A percentile compares a stretch with the other conserved stretches of the same genome.
These are phyloP conservation scores for Macaca nemestrina DNA, from an alignment of 2,113 vertebrate species.

Conservation along the genomic window DNA sequence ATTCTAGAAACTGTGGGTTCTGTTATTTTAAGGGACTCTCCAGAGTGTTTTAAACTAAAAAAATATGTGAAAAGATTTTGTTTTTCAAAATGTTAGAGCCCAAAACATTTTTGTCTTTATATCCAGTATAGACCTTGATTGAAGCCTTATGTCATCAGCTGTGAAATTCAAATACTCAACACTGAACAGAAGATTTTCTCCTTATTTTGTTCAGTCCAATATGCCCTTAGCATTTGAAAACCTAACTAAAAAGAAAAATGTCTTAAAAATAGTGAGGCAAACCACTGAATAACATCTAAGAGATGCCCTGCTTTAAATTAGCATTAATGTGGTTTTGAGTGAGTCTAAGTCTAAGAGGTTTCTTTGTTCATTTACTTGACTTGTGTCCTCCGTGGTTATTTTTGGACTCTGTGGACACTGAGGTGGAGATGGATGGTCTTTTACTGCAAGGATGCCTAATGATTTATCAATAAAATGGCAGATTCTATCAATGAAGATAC, in stretches of 20 bases:
- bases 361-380: background rate
- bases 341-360: background rate
- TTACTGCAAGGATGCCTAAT: background rate
- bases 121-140: background rate
- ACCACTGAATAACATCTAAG: background rate
- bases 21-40: constrained; percentile 64
- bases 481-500: background rate
- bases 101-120: constrained; percentile 38
- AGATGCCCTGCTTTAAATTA: background rate
- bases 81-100: constrained; percentile 8
- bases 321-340: background rate
- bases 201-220: background rate
- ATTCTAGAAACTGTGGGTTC: constrained; percentile 33
- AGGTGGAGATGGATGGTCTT: background rate
- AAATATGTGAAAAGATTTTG: constrained; percentile 45
- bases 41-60: constrained; percentile 59
- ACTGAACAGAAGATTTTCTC: constrained; percentile 17
- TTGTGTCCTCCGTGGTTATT: background rate
- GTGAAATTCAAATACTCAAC: background rate
- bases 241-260: background rate
- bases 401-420: background rate
- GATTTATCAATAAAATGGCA: background rate
- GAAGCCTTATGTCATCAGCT: background rate
- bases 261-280: background rate
- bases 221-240: constrained; percentile 28